Evolutionary conservation across 1,140 invertebrate genomes (phyloP).

Genomic region (Drosophila seguyi): DNA sequence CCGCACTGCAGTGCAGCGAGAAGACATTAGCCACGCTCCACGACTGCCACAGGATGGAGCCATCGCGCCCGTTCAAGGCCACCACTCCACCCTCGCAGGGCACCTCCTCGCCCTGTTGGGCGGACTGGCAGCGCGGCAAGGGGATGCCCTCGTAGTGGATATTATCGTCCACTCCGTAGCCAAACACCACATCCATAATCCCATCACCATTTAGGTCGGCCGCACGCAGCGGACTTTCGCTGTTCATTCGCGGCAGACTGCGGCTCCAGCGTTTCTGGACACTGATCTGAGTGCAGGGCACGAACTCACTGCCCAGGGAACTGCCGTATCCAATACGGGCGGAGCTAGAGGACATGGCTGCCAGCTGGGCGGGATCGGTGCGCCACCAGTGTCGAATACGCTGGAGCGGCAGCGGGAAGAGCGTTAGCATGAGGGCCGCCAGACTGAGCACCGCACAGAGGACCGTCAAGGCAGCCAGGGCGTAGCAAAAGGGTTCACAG

Average conservation of each 20-base stretch:
- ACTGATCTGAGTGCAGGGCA: conserved; percentile 90
- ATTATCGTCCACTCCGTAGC: conserved; percentile 89
- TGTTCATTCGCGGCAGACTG: conserved; percentile 90
- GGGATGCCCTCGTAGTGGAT: conserved; percentile 80
- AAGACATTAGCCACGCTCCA: conserved; percentile 91
- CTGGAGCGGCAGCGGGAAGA: conserved; percentile 88
- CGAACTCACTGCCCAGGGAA: conserved; percentile 81
- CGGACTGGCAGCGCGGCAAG: conserved; percentile 75
- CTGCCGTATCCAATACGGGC: conserved; percentile 55
- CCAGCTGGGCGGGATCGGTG: conserved; percentile 42
- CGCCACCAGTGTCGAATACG: conserved; percentile 87
- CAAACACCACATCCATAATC: conserved; percentile 91
- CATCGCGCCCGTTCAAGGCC: conserved; percentile 90
- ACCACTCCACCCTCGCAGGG: conserved; percentile 92
- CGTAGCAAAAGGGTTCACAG: conserved; percentile 88
- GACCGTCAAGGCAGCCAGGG: conserved; percentile 87
- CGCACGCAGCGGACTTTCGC: conserved; percentile 90
- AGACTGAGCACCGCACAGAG: conserved; percentile 87
- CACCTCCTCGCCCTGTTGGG: conserved; percentile 76
- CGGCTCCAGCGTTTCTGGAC: conserved; percentile 90
- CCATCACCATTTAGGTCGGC: conserved; percentile 91
- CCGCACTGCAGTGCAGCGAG: conserved; percentile 90
- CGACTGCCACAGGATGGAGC: conserved; percentile 91
- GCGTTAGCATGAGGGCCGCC: conserved; percentile 88
- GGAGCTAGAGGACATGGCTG: conserved; percentile 6